Conservation (phyloP, 2,113 vertebrate genomes). For the Platichthys flesus region DNA sequence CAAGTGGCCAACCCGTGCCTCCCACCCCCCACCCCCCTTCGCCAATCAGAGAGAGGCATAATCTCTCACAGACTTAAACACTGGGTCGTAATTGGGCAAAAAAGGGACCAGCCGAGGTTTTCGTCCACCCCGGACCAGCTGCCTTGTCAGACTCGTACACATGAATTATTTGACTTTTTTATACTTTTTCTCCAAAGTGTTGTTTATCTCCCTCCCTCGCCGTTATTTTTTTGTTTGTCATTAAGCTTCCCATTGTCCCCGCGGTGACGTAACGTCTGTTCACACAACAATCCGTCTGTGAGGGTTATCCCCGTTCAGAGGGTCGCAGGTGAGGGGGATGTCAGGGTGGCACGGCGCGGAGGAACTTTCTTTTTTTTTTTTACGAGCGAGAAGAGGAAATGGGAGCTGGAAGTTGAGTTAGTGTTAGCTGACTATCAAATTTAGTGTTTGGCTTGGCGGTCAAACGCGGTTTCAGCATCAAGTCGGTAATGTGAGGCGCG, state of each 20-base stretch:
- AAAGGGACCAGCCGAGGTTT: conserved; percentile 48
- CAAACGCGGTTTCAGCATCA: conserved; percentile 61
- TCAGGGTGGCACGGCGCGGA: conserved; percentile 21
- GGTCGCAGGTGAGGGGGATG: conserved; percentile 37
- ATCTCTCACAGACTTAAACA: conserved; percentile 77
- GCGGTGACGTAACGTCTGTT: conserved; percentile 36
- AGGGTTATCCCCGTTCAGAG: conserved; percentile 22
- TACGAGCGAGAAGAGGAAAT: conserved; percentile 63
- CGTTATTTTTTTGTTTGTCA: conserved; percentile 15
- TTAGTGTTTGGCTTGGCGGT: conserved; percentile 74
- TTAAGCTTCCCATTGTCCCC: conserved; percentile 26
- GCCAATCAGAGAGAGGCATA: conserved; percentile 80
- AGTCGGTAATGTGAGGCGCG: conserved; percentile 57
- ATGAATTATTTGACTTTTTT: conserved; percentile 31
- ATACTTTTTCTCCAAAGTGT: conserved; percentile 14
- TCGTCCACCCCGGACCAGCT: conserved; percentile 36
- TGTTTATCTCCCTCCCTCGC: conserved; percentile 21
- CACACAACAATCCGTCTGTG: conserved; percentile 21
- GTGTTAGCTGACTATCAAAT: conserved; percentile 60
- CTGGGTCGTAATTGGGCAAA: conserved; percentile 56
- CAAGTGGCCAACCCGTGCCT: conserved; percentile 62
- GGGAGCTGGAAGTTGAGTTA: conserved; percentile 64
- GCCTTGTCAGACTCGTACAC: conserved; percentile 29
- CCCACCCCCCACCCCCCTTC: conserved; percentile 53
- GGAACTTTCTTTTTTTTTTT: conserved; percentile 45